Evolutionary conservation across 2,113 vertebrate species (phyloP), one percentile per base, ranked within the genome.

Genomic region (Phoenicopterus ruber): DNA sequence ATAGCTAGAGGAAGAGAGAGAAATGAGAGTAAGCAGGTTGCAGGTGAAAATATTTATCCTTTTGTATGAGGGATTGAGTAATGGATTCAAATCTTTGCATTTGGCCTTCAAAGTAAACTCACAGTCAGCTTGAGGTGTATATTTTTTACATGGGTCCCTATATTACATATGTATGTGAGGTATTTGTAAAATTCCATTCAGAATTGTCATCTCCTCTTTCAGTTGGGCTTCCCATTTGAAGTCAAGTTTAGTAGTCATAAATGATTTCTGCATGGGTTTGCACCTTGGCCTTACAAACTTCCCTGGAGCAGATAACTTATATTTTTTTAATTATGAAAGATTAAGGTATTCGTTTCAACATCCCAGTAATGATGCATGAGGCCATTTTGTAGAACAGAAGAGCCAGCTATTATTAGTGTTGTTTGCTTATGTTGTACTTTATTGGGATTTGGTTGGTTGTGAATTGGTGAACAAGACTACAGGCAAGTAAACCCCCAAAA

Each of bases 61-160:
- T 46, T 17, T 36, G n/a, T 49, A 3, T 49, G 38, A 26, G 13
- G 20, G 22, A 7, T 2, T 49, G 58, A 85, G 19, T 29, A n/a
- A 5, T n/a, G 42, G 7, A 4, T 46, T 82, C 20, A 42, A 4
- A 16, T 57, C 26, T 44, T 50, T 2, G 1, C 1, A 0, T 66
- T 50, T 82, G 76, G 32, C 86, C 42, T 82, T 67, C 29, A 58
- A 3, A 72, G 40, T n/a, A 25, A 77, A 18, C 34, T 32, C 25
- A 0, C 7, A 8, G 21, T 32, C 66, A n/a, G 36, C 47, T 44
- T 11, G 24, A 61, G 46, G 15, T 21, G 19, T 47, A 0, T 54
- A 0, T 18, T 29, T 65, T 52, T 80, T 13, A 12, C 17, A 3
- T 10, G 8, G 25, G 4, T 15, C 28, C 25, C 40, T 55, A 0